Conservation (phyloP, 1,140 invertebrate genomes). For the Pararge aegeria region DNA sequence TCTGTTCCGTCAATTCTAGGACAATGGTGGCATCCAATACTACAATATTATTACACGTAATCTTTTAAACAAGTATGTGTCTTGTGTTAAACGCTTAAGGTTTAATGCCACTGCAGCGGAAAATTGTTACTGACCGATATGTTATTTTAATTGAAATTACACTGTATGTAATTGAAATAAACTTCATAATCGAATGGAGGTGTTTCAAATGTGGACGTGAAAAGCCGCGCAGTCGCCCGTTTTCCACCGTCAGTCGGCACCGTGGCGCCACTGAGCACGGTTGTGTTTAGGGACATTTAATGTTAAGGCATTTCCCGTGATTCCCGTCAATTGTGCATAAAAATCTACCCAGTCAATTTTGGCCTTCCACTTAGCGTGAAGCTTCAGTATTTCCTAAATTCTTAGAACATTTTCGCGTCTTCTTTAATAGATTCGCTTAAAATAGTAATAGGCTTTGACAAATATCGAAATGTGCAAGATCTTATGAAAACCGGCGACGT, state of each 20-base stretch:
- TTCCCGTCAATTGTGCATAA: constrained; percentile 50
- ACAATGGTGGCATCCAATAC: constrained; percentile 27
- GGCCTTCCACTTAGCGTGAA: constrained; percentile 50
- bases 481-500: constrained; percentile 37
- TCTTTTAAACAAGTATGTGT: constrained; percentile 8
- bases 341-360: constrained; percentile 49
- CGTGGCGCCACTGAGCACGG: constrained; percentile 57
- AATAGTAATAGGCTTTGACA: constrained; percentile 11
- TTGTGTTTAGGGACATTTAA: constrained; percentile 37
- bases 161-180: not conserved
- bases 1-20: constrained; percentile 39
- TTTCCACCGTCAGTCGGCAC: constrained; percentile 48
- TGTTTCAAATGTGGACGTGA: constrained; percentile 32
- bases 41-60: not conserved
- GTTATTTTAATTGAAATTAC: not conserved
- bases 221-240: constrained; percentile 54
- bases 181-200: not conserved
- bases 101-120: not conserved
- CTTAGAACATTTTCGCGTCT: constrained; percentile 11
- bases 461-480: constrained; percentile 35
- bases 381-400: not conserved
- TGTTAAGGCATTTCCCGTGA: constrained; percentile 34
- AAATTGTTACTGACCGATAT: not conserved
- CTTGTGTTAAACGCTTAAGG: constrained; percentile 21
- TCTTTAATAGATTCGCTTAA: constrained; percentile 7